Evolutionary conservation across 2,113 vertebrate species (phyloP).

Genomic region (Alethe castanea): DNA sequence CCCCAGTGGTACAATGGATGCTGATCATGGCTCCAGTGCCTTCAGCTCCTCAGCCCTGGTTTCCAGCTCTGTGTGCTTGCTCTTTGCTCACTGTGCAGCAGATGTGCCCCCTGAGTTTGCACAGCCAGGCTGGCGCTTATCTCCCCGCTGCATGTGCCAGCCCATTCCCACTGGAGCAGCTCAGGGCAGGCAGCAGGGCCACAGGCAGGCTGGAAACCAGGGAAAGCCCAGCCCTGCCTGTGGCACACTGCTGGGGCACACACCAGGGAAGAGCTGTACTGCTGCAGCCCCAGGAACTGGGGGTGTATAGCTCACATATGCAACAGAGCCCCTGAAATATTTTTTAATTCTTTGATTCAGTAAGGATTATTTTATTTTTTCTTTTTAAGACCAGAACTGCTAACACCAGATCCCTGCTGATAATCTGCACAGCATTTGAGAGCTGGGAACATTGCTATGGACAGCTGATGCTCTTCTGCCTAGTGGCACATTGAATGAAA

Average conservation of each 20-base stretch:
- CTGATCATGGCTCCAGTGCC: neutral
- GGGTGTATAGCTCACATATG: rapidly evolving
- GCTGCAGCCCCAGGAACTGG: neutral
- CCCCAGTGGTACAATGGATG: rapidly evolving
- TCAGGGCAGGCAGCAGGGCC: neutral
- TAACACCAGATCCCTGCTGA: neutral
- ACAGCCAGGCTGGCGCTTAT: neutral
- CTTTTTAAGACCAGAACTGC: neutral
- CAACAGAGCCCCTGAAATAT: neutral
- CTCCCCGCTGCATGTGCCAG: rapidly evolving
- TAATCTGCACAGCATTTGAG: neutral
- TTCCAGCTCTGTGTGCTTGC: neutral
- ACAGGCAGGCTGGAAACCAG: neutral
- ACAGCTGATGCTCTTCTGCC: neutral
- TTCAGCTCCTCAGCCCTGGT: neutral
- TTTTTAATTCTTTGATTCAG: neutral
- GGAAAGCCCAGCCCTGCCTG: neutral
- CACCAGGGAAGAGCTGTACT: neutral
- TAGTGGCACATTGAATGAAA: neutral
- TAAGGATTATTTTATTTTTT: neutral
- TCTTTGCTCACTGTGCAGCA: neutral
- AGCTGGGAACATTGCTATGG: neutral
- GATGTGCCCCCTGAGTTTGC: neutral
- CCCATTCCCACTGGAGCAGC: rapidly evolving
- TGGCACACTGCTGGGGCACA: neutral